Evolutionary conservation across 2,113 vertebrate genomes (phyloP), one percentile per base, ranked within the genome.

Genomic region (Sphyrna mokarran): DNA sequence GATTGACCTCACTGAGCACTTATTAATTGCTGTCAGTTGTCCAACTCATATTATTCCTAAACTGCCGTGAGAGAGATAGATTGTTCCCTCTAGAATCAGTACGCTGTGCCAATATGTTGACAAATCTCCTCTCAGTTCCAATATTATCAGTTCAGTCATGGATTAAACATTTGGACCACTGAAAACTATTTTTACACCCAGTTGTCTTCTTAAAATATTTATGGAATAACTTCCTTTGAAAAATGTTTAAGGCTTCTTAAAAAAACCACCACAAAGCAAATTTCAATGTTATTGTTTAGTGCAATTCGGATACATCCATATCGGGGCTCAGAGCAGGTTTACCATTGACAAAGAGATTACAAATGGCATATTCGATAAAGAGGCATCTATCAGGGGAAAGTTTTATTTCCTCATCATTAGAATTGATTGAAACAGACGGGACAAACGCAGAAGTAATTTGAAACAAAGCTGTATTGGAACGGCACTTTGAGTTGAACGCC

Each of bases 361-460:
- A 22, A 69, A 68, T 43, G 61, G 6, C 4, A 6, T 40, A 43
- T n/a, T 68, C 40, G 37, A 9, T 66, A 9, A 54, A 89, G n/a
- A 11, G 66, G 20, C 33, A 69, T 58, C 23, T 23, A 43, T 26
- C 91, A 37, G 87, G 87, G 11, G 16, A 90, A 29, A 61, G 18
- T 23, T 86, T 61, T 94, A 68, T 94, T 68, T n/a, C 14, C 90
- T 90, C 10, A 16, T 20, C 33, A 23, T 69, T 70, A 69, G 26
- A 69, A 29, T 69, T 94, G 66, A 94, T 69, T 69, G 37, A 94
- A 94, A 94, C 68, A 70, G 91, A 94, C 10, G 66, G 10, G 37
- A 94, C 33, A 69, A 68, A 70, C 37, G 22, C 91, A 94, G 66
- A 94, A 69, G 8, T 70, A 69, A 68, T 66, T 69, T 94, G 87